These are phyloP conservation scores for Plutella xylostella DNA, from an alignment of 2,888 invertebrate species.

Conservation along the genomic window DNA sequence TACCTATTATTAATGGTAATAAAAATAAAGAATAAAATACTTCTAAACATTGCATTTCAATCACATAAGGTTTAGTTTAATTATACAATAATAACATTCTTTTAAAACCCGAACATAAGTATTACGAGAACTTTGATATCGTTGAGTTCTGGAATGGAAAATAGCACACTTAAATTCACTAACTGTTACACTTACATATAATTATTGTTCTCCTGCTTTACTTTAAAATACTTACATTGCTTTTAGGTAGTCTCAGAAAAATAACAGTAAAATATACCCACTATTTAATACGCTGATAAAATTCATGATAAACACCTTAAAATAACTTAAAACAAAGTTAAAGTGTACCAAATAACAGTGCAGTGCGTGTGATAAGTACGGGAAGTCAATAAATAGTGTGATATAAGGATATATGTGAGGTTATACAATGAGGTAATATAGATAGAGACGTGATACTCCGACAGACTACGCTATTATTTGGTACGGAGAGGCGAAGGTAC, in stretches of 20 bases:
- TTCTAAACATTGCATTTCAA: conserved; percentile 71
- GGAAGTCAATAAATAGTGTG: conserved; percentile 43
- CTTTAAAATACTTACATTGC: conserved; percentile 62
- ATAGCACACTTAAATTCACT: conserved; percentile 71
- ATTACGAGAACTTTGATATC: conserved; percentile 67
- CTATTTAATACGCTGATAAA: conserved; percentile 59
- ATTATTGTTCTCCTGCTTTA: conserved; percentile 70
- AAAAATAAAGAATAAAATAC: conserved; percentile 71
- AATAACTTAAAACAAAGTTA: conserved; percentile 50
- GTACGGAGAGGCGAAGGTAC: conserved; percentile 37
- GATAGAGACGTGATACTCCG: conserved; percentile 19
- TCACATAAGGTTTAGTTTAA: conserved; percentile 70
- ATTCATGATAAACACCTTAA: conserved; percentile 53
- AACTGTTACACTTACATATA: conserved; percentile 69
- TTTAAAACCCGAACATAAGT: conserved; percentile 67
- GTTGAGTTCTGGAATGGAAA: conserved; percentile 70
- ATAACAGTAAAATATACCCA: conserved; percentile 64
- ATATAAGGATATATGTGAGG: conserved; percentile 49
- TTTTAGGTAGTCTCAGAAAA: conserved; percentile 65
- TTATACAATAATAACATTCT: conserved; percentile 68
- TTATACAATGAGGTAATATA: conserved; percentile 60
- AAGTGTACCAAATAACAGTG: conserved; percentile 66
- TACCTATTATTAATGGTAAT: conserved; percentile 70
- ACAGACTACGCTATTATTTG: conserved; percentile 53
- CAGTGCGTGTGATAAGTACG: conserved; percentile 59